Base-by-base conservation (phyloP, 2,797 vertebrate genomes). In the Poecilia velifera region DNA sequence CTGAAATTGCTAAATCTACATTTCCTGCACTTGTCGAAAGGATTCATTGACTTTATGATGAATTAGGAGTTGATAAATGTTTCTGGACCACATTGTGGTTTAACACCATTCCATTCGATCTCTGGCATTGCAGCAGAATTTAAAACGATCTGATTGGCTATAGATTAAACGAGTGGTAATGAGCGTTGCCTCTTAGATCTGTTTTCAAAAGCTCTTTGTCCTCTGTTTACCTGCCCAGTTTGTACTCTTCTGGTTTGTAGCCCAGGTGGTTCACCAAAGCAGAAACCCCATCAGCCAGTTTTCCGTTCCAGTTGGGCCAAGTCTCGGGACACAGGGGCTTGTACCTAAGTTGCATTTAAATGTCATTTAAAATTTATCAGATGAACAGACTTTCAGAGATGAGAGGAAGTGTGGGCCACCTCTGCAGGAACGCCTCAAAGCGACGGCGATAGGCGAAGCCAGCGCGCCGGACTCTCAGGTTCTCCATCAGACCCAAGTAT, bases 401-500 rank as follows among this genome's bases (percentile, higher is more conserved):
- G 22, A 70, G 22, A 76, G 14, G 45, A 71, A 10, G 41, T 5
- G 18, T 75, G 77, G 82, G 31, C 84, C 84, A 92, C 98, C 98
- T 98, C 91, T 99, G 97, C 75, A 99, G 93, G 90, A 99, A 99
- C 68, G 96, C 95, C 82, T 99, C 97, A 0, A 98, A 99, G 92
- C 97, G 97, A 0, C 98, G 95, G 2, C 98, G 96, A 82, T 99
- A 99, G 0, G 98, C 98, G 84, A 99, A 99, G 18, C 98, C 98
- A 3, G 98, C 98, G 91, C 98, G 96, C 83, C 98, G 96, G 81
- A 99, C 98, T 0, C 98, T 91, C 76, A 99, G 94, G 93, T 98
- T 99, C 88, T 99, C 98, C 97, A 99, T 98, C 86, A 99, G 93
- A 31, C 98, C 98, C 82, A 99, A 92, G 87, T 99, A 99, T 74